These are phyloP conservation scores for Thymelicus sylvestris DNA, from an alignment of 2,888 invertebrate genomes.

Conservation along the genomic window DNA sequence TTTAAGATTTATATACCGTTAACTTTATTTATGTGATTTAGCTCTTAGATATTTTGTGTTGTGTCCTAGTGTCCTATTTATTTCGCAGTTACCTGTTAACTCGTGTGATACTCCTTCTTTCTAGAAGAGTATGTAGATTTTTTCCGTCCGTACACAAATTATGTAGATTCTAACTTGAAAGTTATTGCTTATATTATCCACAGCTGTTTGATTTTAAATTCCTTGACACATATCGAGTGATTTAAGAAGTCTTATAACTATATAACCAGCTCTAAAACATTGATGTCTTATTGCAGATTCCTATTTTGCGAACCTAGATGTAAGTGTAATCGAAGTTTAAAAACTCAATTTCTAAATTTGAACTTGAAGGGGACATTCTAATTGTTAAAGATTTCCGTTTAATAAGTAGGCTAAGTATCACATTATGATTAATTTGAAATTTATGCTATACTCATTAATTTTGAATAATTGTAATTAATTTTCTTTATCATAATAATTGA, in stretches of 20 bases:
- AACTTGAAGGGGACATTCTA: constrained; percentile 50
- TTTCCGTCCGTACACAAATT: constrained; percentile 61
- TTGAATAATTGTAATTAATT: constrained; percentile 18
- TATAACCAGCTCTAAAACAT: constrained; percentile 46
- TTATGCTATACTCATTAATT: constrained; percentile 35
- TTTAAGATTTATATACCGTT: constrained; percentile 17
- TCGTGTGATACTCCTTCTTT: constrained; percentile 19
- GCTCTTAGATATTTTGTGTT: constrained; percentile 21
- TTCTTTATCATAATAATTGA: constrained; percentile 20
- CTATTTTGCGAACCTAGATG: constrained; percentile 76
- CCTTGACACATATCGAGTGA: constrained; percentile 55
- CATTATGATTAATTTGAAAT: constrained; percentile 51
- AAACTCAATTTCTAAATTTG: constrained; percentile 44
- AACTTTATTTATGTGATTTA: constrained; percentile 19
- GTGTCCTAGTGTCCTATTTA: constrained; percentile 21
- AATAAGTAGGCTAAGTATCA: constrained; percentile 64
- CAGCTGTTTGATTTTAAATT: constrained; percentile 34
- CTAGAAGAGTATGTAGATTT: constrained; percentile 44
- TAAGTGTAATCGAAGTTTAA: constrained; percentile 69
- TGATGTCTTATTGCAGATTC: constrained; percentile 79
- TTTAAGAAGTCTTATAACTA: constrained; percentile 37
- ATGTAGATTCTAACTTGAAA: constrained; percentile 40
- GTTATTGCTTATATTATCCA: constrained; percentile 39
- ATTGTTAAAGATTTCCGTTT: constrained; percentile 59
- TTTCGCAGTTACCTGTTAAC: constrained; percentile 15